Percentiles rank a stretch among this genome's conserved stretches.
Conservation (phyloP, 1,140 invertebrate species). For the Drosophila insularis region DNA sequence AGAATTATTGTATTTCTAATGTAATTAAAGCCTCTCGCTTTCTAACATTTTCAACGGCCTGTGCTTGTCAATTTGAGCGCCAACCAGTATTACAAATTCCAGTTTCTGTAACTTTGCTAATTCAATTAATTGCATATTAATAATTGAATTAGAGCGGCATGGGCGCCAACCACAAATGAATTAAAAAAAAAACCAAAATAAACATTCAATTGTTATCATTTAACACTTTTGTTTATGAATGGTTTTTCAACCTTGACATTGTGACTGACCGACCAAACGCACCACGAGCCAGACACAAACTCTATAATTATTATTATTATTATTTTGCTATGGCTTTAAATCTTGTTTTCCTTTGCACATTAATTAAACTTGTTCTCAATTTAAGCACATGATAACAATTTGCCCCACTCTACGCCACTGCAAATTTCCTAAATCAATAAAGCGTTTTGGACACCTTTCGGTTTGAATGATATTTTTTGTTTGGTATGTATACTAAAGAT, state of each 20-base stretch:
- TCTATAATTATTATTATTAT: neutral
- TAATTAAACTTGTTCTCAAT: neutral
- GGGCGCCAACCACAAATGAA: neutral
- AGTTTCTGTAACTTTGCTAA: constrained; percentile 4
- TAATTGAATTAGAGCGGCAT: neutral
- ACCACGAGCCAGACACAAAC: neutral
- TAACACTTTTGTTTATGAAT: constrained; percentile 18
- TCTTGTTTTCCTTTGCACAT: neutral
- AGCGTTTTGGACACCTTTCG: neutral
- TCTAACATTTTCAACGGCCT: too few species aligned
- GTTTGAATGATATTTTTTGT: constrained; percentile 27
- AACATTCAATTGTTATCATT: neutral
- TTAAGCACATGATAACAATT: neutral
- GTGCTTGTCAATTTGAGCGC: too few species aligned
- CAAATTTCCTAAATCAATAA: constrained; percentile 14
- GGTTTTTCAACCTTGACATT: constrained; percentile 14
- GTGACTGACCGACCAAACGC: neutral
- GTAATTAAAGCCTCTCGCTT: too few species aligned
- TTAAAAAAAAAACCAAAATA: neutral
- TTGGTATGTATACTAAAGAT: constrained; percentile 50
- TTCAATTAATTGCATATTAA: neutral
- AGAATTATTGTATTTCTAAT: too few species aligned
- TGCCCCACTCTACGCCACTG: neutral
- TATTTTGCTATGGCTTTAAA: neutral
- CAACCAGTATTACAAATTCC: neutral